Evolutionary conservation across 2,888 invertebrate genomes (phyloP).

Genomic region (Xestia ashworthii): DNA sequence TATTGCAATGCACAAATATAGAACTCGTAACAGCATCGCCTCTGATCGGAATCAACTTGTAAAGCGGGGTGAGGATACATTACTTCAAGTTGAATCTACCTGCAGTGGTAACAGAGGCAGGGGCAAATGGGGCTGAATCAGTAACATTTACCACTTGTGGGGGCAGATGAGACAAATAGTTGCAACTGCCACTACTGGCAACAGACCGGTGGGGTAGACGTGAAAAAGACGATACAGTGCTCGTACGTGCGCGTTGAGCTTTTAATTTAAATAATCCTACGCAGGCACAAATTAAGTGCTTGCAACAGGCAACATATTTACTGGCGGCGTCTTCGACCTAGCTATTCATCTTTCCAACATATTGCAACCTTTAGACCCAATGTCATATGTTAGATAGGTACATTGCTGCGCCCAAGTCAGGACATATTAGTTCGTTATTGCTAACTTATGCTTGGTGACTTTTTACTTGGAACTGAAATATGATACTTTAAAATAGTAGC

Average conservation of each 20-base stretch:
- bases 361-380: slow-evolving; percentile 48
- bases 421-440: background rate
- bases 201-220: background rate
- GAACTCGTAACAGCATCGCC: background rate
- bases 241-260: background rate
- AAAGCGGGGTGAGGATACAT: background rate
- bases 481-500: slow-evolving; percentile 13
- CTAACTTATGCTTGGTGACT: background rate
- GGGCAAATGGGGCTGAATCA: background rate
- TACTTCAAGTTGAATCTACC: background rate
- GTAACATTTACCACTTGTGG: background rate
- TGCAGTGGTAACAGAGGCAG: background rate
- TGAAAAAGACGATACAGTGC: background rate
- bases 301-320: slow-evolving; percentile 26
- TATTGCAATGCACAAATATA: background rate
- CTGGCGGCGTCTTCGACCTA: slow-evolving; percentile 33
- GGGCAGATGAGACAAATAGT: background rate
- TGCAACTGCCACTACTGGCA: background rate
- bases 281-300: slow-evolving; percentile 43
- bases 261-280: slow-evolving; percentile 15
- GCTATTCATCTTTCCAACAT: slow-evolving; percentile 47
- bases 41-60: background rate
- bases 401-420: background rate
- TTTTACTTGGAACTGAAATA: background rate
- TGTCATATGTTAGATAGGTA: slow-evolving; percentile 24